Base-by-base conservation (phyloP, 2,113 vertebrate species). In the Blennius ocellaris region DNA sequence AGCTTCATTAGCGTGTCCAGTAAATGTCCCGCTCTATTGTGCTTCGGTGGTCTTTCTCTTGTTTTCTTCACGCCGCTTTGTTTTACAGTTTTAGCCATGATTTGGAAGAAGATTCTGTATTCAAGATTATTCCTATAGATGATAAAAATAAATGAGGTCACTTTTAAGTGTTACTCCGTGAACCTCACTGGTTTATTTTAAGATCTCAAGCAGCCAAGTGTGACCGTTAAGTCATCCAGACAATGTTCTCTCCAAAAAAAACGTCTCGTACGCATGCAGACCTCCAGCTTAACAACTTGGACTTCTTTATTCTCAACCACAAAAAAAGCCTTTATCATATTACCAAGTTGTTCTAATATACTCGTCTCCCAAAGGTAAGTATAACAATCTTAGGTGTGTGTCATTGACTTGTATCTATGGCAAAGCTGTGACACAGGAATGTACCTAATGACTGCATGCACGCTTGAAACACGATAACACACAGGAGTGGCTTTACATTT, bases 181-280 rank as follows among this genome's bases (percentile, higher is more conserved):
- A 45, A 21, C 17, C 47, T 55, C 1, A 21, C 37, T 14, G 62
- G 62, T 74, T 80, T 85, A 82, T 79, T 82, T 84, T 68, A 57
- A 10, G 78, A 57, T 14, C 0, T 11, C 39, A 39, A 51, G 37
- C 43, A 47, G n/a, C 16, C 3, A 8, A 4, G 36, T 7, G 9
- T 59, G 71, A 75, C 72, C 39, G 17, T 79, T 76, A 2, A 83
- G 53, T 80, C 62, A 69, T 79, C 57, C 76, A 40, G 36, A 73
- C 71, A 78, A 60, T 81, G 52, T 80, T 59, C 68, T 36, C 47
- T 30, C 52, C 47, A 11, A 14, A 11, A 15, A 17, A 59, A 49
- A 9, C n/a, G 47, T 51, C 49, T 49, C 38, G 2, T 16, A 12
- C 44, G 39, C 36, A 57, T 6, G 9, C 43, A 61, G 21, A 47